A percentile compares a stretch with the other conserved stretches of the same genome.
Conservation (phyloP, 2,888 invertebrate species). For the Fissipunctia ypsillon region DNA sequence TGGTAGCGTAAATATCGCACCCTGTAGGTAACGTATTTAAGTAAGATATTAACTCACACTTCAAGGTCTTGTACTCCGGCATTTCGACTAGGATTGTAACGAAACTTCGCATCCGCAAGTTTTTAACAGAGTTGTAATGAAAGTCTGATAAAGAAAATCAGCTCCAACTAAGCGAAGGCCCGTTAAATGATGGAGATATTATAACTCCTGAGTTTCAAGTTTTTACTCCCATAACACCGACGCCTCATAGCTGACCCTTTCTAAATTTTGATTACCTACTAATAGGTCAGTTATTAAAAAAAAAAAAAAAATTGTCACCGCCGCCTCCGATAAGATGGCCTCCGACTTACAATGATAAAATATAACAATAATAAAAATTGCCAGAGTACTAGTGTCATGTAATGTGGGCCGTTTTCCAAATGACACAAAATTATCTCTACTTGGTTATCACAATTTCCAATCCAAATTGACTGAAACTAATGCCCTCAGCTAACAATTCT, state of each 20-base stretch:
- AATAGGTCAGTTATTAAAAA: no score
- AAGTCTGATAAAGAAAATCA: background rate
- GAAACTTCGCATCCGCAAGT: background rate
- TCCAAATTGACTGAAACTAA: constrained; percentile 31
- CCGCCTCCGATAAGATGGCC: background rate
- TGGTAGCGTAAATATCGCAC: no score
- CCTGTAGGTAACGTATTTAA: no score
- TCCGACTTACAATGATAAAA: background rate
- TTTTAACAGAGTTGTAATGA: no score
- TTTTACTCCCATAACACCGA: background rate
- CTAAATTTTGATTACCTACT: no score
- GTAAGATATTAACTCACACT: no score
- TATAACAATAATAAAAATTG: background rate
- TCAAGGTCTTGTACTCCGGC: no score
- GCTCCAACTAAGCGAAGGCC: background rate
- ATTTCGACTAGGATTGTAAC: no score
- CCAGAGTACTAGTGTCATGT: background rate
- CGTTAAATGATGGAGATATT: no score
- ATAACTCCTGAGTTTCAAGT: background rate
- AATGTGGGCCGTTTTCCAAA: background rate
- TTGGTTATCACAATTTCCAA: constrained; percentile 8
- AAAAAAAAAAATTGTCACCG: no score
- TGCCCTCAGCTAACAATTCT: background rate
- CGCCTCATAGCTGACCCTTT: background rate
- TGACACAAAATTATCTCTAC: background rate